Percentiles rank a stretch among this genome's conserved stretches.
Evolutionary conservation across 64 coral and sea anemone species (phyloP).

Genomic region (Trachythela sp.): DNA sequence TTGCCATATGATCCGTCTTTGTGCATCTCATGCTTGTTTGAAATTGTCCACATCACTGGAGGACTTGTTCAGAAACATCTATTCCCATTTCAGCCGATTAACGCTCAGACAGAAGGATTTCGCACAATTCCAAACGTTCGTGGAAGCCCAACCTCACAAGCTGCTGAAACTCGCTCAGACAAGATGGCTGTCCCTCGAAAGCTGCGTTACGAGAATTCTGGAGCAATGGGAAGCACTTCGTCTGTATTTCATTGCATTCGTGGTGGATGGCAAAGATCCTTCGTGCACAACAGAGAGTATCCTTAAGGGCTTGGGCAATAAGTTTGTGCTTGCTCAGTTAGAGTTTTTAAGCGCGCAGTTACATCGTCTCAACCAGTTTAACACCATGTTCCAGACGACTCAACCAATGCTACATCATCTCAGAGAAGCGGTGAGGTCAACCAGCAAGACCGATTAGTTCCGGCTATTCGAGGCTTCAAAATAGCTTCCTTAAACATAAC

Average conservation of each 20-base stretch:
- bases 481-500: no score
- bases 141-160: background rate
- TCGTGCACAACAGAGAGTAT: background rate
- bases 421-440: background rate
- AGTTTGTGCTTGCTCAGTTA: slow-evolving; percentile 8
- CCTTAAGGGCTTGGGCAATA: background rate
- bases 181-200: background rate
- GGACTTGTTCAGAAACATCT: background rate
- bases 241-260: slow-evolving; percentile 9
- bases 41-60: no score
- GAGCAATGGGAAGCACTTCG: background rate
- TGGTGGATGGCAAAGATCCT: slow-evolving; percentile 2
- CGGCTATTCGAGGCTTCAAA: no score
- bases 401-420: slow-evolving; percentile 18
- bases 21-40: no score
- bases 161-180: background rate
- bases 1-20: no score
- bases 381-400: slow-evolving; percentile 19
- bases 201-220: background rate
- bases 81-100: background rate
- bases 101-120: background rate
- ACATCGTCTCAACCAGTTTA: slow-evolving; percentile 1
- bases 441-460: no score
- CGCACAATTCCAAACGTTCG: background rate
- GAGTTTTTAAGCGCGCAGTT: slow-evolving; percentile 23